Base-by-base conservation (phyloP, 2,888 invertebrate species). In the Hemicrepidius hirtus region DNA sequence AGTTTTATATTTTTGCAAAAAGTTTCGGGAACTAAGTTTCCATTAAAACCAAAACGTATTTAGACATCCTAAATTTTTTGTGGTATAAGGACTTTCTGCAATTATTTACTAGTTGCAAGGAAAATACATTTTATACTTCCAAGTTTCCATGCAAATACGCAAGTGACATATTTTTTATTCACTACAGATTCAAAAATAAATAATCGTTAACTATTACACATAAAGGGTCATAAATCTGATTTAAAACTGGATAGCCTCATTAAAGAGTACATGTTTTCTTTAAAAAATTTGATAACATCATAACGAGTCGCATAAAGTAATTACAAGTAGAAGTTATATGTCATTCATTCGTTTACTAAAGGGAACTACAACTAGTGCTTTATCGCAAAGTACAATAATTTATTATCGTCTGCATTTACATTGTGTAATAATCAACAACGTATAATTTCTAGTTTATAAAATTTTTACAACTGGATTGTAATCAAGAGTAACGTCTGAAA, bases 341-440 rank as follows among this genome's bases (percentile, higher is more conserved):
- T 20, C 13, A 16, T 46, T 46, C 16, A 20, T 20, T 46, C 6
- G 20, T 46, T 6, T 20, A 4, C 13, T 16, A 18, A 46, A 18
- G 7, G 16, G 20, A 18, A 18, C 20, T n/a, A 20, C 9, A 46
- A 20, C 20, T 18, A 9, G 32, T 28, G 28, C 13, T 28, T 53
- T 53, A 53, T 53, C 28, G 13, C 5, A 12, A 28, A 53, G 13
- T n/a, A 24, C 28, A 12, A 9, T 32, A 16, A 37, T 40, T 57
- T 57, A 57, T 53, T 53, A 57, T 37, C 18, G 21, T 57, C 18
- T 12, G 4, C 18, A 35, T 18, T 37, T 40, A 57, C 18, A 20
- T 20, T 18, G 12, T 21, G 13, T 20, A 16, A 20, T 57, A 57
- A 57, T 57, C 57, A 40, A 10, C 32, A 13, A 20, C 20, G 10